Evolutionary conservation across 2,113 vertebrate species (phyloP), one percentile per base, ranked within the genome.

Genomic region (Macquaria australasica): DNA sequence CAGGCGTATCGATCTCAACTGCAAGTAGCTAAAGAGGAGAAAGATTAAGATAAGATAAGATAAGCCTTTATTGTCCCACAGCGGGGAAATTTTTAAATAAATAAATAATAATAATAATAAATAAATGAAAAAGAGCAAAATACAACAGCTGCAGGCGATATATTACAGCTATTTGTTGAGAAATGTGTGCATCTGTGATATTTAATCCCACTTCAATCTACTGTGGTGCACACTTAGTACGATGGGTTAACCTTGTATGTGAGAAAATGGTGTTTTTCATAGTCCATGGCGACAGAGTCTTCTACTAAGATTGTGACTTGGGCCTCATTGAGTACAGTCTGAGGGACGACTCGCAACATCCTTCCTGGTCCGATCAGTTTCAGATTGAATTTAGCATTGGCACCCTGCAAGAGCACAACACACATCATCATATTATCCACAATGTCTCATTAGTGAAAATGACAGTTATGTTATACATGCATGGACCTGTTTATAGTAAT

Each of bases 361-460:
- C 95, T 96, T 8, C 96, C 96, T 1, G 96, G 96, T 45, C 98
- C 98, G 68, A 98, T 95, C 60, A 99, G 95, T 51, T 92, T 95
- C 60, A 99, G 95, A 88, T 97, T 98, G 91, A 99, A 99, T 92
- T 98, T 99, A 84, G 98, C 98, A 93, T 99, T 99, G 45, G 97
- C 96, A 60, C 98, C 98, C 98, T 99, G 89, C 58, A 77, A 23
- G 16, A 70, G 45, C 25, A 87, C 34, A 83, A 82, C 21, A 56
- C 5, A 76, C 11, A 53, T 55, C 63, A 77, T 71, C 39, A 70
- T 21, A 23, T 69, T 21, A 73, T 59, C 81, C 48, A 15, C 63
- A 67, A 59, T 28, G 5, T 76, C 20, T 75, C 77, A 78, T 74
- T 45, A 60, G 43, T 37, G 45, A 45, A 66, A 69, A 81, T 34